Evolutionary conservation across 2,797 vertebrate species (phyloP), one percentile per base, ranked within the genome.

Genomic region (Semaprochilodus insignis): DNA sequence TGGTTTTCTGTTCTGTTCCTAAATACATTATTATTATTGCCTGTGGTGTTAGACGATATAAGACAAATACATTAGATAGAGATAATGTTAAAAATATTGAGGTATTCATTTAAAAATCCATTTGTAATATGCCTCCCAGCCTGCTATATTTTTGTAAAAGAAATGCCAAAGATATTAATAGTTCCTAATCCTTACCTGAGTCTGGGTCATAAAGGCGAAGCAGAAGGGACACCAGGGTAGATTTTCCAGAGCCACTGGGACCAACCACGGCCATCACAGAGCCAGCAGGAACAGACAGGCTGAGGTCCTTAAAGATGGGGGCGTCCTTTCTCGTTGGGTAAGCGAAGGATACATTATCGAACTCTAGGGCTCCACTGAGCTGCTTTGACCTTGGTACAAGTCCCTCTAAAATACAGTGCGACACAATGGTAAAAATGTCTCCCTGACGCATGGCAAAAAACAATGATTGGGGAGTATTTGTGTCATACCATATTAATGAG

Each of bases 231-330:
- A 99, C 94, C 77, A 99, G 91, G 0, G 97, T 97, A 0, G 98
- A 99, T 88, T 99, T 99, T 70, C 98, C 98, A 6, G 97, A 95
- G 10, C 98, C 98, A 59, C 98, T 99, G 36, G 97, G 87, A 76
- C 98, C 98, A 40, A 99, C 98, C 16, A 99, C 92, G 1, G 98
- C 98, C 89, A 96, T 97, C 83, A 99, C 90, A 23, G 96, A 96
- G 16, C 97, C 97, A 0, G 96, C 94, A 0, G 98, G 97, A 55
- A 99, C 96, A 62, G 91, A 90, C 72, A 99, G 94, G 87, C 91
- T 96, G 81, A 99, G 95, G 80, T 95, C 93, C 87, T 94, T 95
- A 90, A 99, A 98, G 84, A 99, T 91, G 0, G 93, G 88, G 13
- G 93, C 87, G 82, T 98, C 96, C 19, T 94, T 95, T 71, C 98